Conservation (phyloP, 2,113 vertebrate species). For the Petromus typicus region DNA sequence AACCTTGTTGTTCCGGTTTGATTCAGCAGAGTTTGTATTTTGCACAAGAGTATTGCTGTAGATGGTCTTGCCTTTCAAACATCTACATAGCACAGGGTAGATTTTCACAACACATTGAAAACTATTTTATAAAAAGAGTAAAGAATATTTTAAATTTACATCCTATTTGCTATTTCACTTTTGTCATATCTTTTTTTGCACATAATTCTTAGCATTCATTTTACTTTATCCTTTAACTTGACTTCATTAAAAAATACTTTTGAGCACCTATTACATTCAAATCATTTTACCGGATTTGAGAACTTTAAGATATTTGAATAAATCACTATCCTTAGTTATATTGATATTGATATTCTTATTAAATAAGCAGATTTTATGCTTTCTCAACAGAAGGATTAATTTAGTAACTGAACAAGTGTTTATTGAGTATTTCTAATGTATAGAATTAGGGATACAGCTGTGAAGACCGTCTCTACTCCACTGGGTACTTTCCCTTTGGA, state of each 20-base stretch:
- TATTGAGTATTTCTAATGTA: not conserved
- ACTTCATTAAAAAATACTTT: not conserved
- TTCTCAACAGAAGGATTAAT: not conserved
- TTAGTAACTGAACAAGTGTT: not conserved
- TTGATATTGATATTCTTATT: not conserved
- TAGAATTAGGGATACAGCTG: not conserved
- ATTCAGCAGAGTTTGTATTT: not conserved
- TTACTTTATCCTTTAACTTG: not conserved
- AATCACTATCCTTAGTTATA: not conserved
- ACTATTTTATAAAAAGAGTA: not conserved
- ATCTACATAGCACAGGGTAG: not conserved
- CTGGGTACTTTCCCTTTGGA: not conserved
- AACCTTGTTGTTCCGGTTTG: not conserved
- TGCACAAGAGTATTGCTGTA: not conserved
- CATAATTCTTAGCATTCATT: not conserved
- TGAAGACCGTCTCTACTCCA: not conserved
- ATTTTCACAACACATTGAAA: not conserved
- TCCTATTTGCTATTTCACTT: slow-evolving; percentile 12
- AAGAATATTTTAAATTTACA: slow-evolving; percentile 2
- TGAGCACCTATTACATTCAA: not conserved
- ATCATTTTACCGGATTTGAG: not conserved
- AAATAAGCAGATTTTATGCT: not conserved
- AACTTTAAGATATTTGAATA: not conserved
- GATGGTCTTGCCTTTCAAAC: not conserved
- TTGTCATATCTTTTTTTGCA: not conserved